These are phyloP conservation scores for Octopus bimaculoides DNA, from an alignment of 1,140 invertebrate genomes.

Conservation along the genomic window DNA sequence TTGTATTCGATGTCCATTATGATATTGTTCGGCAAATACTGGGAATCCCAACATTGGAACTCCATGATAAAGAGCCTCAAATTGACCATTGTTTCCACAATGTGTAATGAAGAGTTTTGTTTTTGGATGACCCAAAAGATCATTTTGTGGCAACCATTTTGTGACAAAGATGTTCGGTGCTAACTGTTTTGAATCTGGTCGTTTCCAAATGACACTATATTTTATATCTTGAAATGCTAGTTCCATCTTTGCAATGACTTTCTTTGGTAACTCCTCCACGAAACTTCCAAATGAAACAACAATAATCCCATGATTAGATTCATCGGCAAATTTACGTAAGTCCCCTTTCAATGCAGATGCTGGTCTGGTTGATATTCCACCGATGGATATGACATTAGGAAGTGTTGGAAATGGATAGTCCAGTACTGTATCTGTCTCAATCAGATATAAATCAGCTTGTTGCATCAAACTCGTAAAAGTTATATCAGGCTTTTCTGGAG, in stretches of 20 bases:
- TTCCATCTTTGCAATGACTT: slow-evolving; percentile 47
- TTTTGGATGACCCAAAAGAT: slow-evolving; percentile 66
- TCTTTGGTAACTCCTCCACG: neutral
- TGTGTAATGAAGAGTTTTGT: slow-evolving; percentile 70
- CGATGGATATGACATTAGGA: slow-evolving; percentile 19
- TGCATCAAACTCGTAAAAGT: neutral
- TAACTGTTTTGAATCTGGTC: slow-evolving; percentile 57
- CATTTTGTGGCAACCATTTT: slow-evolving; percentile 79
- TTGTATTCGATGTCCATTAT: slow-evolving; percentile 53
- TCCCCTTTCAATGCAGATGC: slow-evolving; percentile 20
- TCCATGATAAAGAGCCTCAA: slow-evolving; percentile 71
- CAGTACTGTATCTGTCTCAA: slow-evolving; percentile 16
- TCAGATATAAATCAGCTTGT: slow-evolving; percentile 15
- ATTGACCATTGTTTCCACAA: slow-evolving; percentile 71
- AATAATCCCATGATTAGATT: slow-evolving; percentile 22
- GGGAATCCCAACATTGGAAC: slow-evolving; percentile 74
- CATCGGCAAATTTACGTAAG: slow-evolving; percentile 16
- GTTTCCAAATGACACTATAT: slow-evolving; percentile 62
- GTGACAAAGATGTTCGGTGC: slow-evolving; percentile 68
- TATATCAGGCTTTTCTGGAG: neutral
- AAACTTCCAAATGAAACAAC: slow-evolving; percentile 29
- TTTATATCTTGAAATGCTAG: slow-evolving; percentile 57
- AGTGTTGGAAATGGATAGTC: slow-evolving; percentile 15
- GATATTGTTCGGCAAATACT: slow-evolving; percentile 67
- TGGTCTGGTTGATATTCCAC: slow-evolving; percentile 20